Base-by-base conservation (phyloP, 2,113 vertebrate genomes). In the Xyliphius kryptos region DNA sequence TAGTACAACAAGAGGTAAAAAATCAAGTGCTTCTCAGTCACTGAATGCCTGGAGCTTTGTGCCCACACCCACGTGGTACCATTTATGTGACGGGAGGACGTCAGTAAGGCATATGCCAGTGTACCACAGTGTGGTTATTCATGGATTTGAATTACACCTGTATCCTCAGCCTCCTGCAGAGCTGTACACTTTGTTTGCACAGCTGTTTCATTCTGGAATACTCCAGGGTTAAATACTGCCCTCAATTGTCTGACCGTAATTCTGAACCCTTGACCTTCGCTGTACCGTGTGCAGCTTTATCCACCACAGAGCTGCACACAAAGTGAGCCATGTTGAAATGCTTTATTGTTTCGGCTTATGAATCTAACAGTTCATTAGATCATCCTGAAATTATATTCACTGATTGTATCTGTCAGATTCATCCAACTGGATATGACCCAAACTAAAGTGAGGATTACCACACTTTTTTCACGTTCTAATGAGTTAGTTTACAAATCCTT, bases 121-220 rank as follows among this genome's bases (percentile, higher is more conserved):
- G 32, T 64, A 40, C 78, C 74, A 85, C 78, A 81, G 73, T 80
- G 71, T 70, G 61, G 52, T 81, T 74, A 80, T 85, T 82, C 81
- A 84, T 83, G 66, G 62, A 63, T 71, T 61, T 71, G 59, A 68
- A 77, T 77, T 62, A 56, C 69, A 77, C 75, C 72, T 77, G 75
- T 56, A 66, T 69, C 66, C 52, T 63, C 46, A 66, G 62, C 14
- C 12, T 63, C 60, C 51, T 4, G 37, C 9, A n/a, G 26, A 50
- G 37, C 12, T 9, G 5, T 3, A 7, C n/a, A 2, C 52, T 44
- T 59, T 72, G 71, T 85, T 86, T 84, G 72, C 69, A 80, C 83
- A 86, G 82, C 86, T 86, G 84, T 50, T 40, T 75, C 32, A 59
- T 60, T 53, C 58, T 56, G 61, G 64, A 67, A 57, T 49, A 43